These are phyloP conservation scores for Macrosteles quadrilineatus DNA, from an alignment of 1,140 invertebrate species.

Conservation along the genomic window DNA sequence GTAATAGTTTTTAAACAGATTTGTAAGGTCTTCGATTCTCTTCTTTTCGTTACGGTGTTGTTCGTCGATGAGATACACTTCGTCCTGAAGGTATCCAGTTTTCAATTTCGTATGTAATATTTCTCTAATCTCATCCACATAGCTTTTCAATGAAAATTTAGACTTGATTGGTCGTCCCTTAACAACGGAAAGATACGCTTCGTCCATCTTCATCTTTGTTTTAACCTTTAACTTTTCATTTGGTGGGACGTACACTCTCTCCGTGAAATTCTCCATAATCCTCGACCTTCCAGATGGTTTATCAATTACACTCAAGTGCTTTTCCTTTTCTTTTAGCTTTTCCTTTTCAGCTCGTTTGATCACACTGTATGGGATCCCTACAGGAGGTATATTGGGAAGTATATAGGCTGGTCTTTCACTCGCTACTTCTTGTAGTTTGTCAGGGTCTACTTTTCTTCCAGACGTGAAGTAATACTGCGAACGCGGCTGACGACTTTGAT, in stretches of 20 bases:
- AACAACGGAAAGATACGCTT: neutral
- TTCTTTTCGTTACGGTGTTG: conserved; percentile 15
- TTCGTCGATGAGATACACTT: conserved; percentile 22
- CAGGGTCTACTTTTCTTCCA: conserved; percentile 4
- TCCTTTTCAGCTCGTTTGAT: neutral
- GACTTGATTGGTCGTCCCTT: conserved; percentile 19
- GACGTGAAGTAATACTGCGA: conserved; percentile 4
- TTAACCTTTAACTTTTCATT: neutral
- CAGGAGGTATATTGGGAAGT: neutral
- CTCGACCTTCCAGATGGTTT: conserved; percentile 4
- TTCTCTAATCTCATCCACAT: conserved; percentile 12
- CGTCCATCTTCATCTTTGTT: neutral
- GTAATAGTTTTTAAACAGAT: conserved; percentile 19
- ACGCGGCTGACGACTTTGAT: neutral
- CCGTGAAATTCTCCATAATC: neutral
- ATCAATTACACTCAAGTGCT: neutral
- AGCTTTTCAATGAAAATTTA: conserved; percentile 5
- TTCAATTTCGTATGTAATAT: conserved; percentile 1
- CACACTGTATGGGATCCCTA: neutral
- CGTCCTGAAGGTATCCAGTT: conserved; percentile 20
- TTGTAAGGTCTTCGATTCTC: neutral
- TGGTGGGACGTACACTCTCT: conserved; percentile 19
- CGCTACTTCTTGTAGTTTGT: neutral
- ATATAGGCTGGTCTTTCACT: neutral
- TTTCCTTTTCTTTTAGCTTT: neutral